A percentile compares a stretch with the other conserved stretches of the same genome.
These are phyloP conservation scores for Phrynosoma blainvillii DNA, from an alignment of 2,113 vertebrate species.

Conservation along the genomic window DNA sequence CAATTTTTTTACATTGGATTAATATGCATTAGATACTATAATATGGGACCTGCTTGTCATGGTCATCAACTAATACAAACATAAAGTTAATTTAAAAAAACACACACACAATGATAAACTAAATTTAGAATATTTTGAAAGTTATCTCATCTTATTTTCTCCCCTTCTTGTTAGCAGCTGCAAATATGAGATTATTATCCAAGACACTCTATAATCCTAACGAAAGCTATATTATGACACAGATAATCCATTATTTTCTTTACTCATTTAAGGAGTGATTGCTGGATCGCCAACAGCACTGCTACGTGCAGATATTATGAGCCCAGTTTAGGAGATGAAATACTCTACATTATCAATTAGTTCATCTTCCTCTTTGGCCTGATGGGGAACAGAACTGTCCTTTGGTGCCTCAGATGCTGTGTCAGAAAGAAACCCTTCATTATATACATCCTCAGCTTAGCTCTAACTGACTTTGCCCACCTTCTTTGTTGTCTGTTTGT, in stretches of 20 bases:
- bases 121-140: too few species aligned
- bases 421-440: constrained; percentile 77
- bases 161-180: too few species aligned
- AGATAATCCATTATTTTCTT: background rate
- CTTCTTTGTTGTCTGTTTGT: constrained; percentile 73
- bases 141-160: too few species aligned
- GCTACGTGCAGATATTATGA: background rate
- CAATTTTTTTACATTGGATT: too few species aligned
- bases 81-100: too few species aligned
- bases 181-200: too few species aligned
- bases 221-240: constrained; percentile 49
- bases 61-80: too few species aligned
- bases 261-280: constrained; percentile 30
- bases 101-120: too few species aligned
- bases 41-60: too few species aligned
- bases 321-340: background rate
- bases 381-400: constrained; percentile 73
- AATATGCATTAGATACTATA: too few species aligned
- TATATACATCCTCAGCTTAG: constrained; percentile 76
- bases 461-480: constrained; percentile 64
- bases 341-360: constrained; percentile 72
- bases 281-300: background rate
- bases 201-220: background rate
- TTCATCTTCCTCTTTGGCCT: constrained; percentile 73
- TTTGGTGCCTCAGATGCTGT: constrained; percentile 75